Base-by-base conservation (phyloP, 1,140 invertebrate species). In the Panagrolaimus sp. region DNA sequence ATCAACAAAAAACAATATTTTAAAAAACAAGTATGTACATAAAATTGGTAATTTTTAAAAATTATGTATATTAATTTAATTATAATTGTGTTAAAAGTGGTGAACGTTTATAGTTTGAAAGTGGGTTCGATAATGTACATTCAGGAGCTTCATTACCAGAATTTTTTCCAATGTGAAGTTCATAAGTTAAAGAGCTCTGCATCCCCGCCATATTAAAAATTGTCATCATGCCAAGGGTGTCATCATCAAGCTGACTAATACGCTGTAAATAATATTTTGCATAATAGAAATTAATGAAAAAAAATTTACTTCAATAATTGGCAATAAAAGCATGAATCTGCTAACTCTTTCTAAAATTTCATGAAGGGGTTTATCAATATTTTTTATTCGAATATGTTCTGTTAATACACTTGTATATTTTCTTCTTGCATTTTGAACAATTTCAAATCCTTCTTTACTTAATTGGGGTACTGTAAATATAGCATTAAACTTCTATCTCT, bases 281-380 rank as follows among this genome's bases (percentile, higher is more conserved):
- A 14, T 63, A 9, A 2, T 51, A 23, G 38, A 64, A 16, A 9
- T 1, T 4, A 13, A 9, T 64, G n/a, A 2, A 23, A 42, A 64
- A 16, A 23, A 0, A 13, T 64, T 64, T 67, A 67, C 65, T 42
- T 70, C 69, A 47, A 65, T 47, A 23, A 71, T 48, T n/a, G 69
- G 69, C 42, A 70, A 51, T 16, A 70, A 48, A n/a, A 70, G 31
- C 66, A 70, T 53, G 9, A 70, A 45, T 42, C 51, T 68, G 53
- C 69, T 72, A 48, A 70, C 71, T 9, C 69, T 70, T n/a, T 70
- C 70, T 27, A 70, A 47, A 23, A 70, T 65, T 42, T 70, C 42
- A 14, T 69, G 68, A 2, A 38, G 31, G 2, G 31, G 31, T 7
- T 38, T 38, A 38, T 38, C 31, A 38, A 38, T 38, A 38, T 38